Evolutionary conservation across 2,797 vertebrate genomes (phyloP).

Genomic region (Myotis daubentonii): DNA sequence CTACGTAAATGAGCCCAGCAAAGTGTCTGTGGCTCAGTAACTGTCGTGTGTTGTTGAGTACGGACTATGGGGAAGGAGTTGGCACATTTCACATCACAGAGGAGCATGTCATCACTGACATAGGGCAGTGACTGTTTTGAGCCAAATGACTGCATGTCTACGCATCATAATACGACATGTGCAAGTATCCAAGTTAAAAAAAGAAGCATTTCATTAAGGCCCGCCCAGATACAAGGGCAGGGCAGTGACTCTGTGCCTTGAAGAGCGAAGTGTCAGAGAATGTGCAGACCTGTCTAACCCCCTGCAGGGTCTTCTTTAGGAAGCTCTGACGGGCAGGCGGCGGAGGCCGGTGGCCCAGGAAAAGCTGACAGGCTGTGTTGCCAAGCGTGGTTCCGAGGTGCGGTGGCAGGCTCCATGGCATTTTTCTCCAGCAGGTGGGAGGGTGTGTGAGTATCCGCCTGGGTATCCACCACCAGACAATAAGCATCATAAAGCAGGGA

Average conservation of each 20-base stretch:
- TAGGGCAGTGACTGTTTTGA: neutral
- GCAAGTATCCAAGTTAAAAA: neutral
- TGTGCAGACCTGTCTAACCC: neutral
- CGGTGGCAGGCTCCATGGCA: fast-evolving
- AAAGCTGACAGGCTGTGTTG: neutral
- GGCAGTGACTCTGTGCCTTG: neutral
- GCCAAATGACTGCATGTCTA: neutral
- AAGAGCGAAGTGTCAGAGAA: neutral
- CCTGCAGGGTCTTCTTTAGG: neutral
- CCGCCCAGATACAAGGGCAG: neutral
- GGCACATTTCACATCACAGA: neutral
- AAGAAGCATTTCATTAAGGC: neutral
- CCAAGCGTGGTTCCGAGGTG: neutral
- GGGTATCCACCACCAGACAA: too few species aligned
- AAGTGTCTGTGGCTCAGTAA: neutral
- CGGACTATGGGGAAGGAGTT: neutral
- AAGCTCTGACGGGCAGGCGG: neutral
- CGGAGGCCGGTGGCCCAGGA: neutral
- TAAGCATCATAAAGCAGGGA: neutral
- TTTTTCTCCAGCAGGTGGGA: neutral
- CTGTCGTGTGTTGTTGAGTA: neutral
- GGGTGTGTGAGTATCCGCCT: neutral
- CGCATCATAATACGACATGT: neutral
- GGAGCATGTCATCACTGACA: neutral
- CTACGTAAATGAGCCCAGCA: neutral